A percentile compares a stretch with the other conserved stretches of the same genome.
phyloP scores from a whole-genome alignment of 35 echinoderm and acorn worm species.

The Holothuria glaberrima region DNA sequence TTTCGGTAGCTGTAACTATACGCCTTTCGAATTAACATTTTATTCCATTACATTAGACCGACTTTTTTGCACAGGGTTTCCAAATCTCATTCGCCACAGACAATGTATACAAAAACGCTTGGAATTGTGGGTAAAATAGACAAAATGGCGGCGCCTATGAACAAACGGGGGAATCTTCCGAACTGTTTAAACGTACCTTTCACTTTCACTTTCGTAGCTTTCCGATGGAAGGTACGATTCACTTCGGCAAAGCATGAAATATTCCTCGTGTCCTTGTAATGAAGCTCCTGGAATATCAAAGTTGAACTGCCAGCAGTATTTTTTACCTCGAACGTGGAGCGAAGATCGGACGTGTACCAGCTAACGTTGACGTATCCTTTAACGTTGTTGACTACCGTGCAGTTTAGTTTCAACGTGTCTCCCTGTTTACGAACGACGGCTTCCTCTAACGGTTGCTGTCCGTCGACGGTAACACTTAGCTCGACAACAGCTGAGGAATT shows the following conservation, averaged over 20 bases:
- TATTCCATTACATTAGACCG: too few relatives aligned
- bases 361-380: background rate
- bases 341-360: background rate
- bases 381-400: background rate
- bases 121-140: too few relatives aligned
- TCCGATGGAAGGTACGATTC: background rate
- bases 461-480: background rate
- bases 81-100: too few relatives aligned
- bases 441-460: background rate
- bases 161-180: too few relatives aligned
- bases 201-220: background rate
- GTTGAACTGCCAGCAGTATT: background rate
- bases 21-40: too few relatives aligned
- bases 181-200: background rate
- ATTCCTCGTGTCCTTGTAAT: background rate
- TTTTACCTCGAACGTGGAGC: background rate
- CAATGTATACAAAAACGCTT: too few relatives aligned
- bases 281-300: background rate
- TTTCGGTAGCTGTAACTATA: too few relatives aligned
- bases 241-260: conserved; percentile 15
- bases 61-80: too few relatives aligned
- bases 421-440: background rate
- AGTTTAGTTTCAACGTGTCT: background rate
- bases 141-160: too few relatives aligned
- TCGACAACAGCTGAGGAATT: background rate